Base-by-base conservation (phyloP, 2,113 vertebrate genomes). In the Etheostoma spectabile region DNA sequence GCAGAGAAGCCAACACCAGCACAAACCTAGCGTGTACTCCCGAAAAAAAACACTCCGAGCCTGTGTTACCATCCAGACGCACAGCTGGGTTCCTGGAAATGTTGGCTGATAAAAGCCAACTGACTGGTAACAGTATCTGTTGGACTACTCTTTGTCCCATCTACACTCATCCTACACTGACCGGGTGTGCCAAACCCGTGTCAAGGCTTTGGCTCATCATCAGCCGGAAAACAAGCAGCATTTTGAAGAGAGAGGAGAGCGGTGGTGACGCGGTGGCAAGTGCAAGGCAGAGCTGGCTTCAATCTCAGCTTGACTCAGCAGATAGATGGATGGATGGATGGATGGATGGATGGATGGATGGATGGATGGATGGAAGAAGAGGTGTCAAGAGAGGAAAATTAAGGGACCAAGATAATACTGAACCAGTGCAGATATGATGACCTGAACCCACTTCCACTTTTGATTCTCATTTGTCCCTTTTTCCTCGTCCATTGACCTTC, bases 81-180 rank as follows among this genome's bases (percentile, higher is more conserved):
- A 68, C 86, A 72, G 80, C 88, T 3, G 57, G 80, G 76, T 8
- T 74, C 65, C 16, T 22, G 55, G 71, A 71, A 48, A 69, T 55
- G 8, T 8, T 61, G 52, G 42, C 84, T 67, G 74, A 70, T 82
- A 68, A 62, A 66, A 45, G 7, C 69, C 74, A 77, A 72, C 21
- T 7, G 79, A 79, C 55, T 69, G 8, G 69, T 80, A 71, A 69
- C 82, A 59, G 71, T 73, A 74, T 82, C 84, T 73, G 66, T 59
- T 72, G 79, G 74, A 62, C 56, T 19, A 53, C 73, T 65, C 48
- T 71, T 77, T 68, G 68, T 76, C 78, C 78, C 67, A 1, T 72
- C 69, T 59, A 68, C 61, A 63, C 71, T 77, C 57, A 80, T 71
- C n/a, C 82, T 48, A 21, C 16, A 55, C 74, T 62, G 53, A 77